Evolutionary conservation across 1,140 invertebrate genomes (phyloP), one percentile per base, ranked within the genome.

Genomic region (Drosophila kohkoa): DNA sequence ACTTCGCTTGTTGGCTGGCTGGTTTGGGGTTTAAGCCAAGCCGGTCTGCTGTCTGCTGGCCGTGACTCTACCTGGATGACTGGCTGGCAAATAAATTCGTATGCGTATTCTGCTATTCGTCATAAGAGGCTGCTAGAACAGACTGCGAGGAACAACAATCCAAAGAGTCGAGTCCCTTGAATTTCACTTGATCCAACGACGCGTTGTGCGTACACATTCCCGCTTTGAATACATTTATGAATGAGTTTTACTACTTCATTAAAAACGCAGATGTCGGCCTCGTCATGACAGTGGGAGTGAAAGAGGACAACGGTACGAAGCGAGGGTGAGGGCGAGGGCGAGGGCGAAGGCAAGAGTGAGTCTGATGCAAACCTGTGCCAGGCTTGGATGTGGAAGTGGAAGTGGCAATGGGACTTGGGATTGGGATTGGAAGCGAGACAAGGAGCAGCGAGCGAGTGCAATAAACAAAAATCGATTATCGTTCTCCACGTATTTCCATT

Each of bases 201-300:
- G 51, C 58, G 51, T 55, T 70, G 69, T 75, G 82, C 73, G 76
- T 78, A 81, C 68, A 82, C 20, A 25, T 25, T 78, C 76, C 82
- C 62, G 70, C 43, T 81, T 90, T 90, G 82, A 82, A 82, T 81
- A 79, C 71, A 73, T 92, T 92, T 92, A 91, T 92, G 91, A 92
- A 92, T 92, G 91, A 83, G 80, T 90, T 92, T 92, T 92, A 92
- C 91, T 92, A 92, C 91, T 92, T 92, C 88, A 91, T 92, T 92
- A 92, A 92, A 91, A 68, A 25, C 51, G 65, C 75, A 74, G 67
- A 66, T 76, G 67, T 76, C 49, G 69, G 65, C 55, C 59, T 20
- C 70, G 69, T 77, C 64, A 71, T 75, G 67, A 62, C 52, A 67
- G 73, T 71, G 77, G 62, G 76, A 66, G 66, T 69, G 66, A 71